Percentiles rank a stretch among this genome's conserved stretches.
These are phyloP conservation scores for Cephus sareptanus DNA, from an alignment of 2,888 invertebrate genomes.

Conservation along the genomic window DNA sequence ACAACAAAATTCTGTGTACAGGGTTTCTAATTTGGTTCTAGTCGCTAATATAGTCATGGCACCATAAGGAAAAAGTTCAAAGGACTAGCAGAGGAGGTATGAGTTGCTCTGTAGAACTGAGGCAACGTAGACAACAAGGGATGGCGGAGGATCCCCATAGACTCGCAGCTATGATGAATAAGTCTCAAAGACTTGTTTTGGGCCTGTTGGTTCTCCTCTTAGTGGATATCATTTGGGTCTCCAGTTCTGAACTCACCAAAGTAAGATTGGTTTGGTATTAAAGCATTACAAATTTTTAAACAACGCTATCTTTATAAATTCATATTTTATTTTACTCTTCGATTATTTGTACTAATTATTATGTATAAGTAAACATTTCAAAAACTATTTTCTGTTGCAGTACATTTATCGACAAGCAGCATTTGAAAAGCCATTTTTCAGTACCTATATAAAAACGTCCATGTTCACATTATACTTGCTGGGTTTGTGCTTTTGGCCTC, in stretches of 20 bases:
- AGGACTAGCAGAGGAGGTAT: constrained; percentile 31
- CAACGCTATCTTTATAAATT: neutral
- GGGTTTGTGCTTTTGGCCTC: constrained; percentile 88
- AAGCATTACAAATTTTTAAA: neutral
- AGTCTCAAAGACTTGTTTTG: constrained; percentile 80
- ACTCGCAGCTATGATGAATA: constrained; percentile 69
- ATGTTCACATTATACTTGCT: constrained; percentile 92
- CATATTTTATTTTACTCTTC: neutral
- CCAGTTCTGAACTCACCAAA: constrained; percentile 94
- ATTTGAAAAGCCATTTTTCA: constrained; percentile 94
- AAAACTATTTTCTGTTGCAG: constrained; percentile 66
- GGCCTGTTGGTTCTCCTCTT: constrained; percentile 88
- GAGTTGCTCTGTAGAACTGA: constrained; percentile 62
- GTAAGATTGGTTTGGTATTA: constrained; percentile 68
- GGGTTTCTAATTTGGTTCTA: neutral
- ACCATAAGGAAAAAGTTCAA: neutral
- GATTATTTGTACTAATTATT: constrained; percentile 1
- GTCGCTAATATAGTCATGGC: neutral
- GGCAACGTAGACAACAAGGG: constrained; percentile 59
- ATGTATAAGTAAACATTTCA: neutral
- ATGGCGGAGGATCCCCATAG: constrained; percentile 64
- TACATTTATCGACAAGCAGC: constrained; percentile 86
- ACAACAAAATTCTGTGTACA: neutral
- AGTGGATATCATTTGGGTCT: constrained; percentile 96
- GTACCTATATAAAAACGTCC: constrained; percentile 94